Percentiles rank a stretch among this genome's conserved stretches.
These are phyloP conservation scores for Chondrilla cf. caribensis DNA, from an alignment of 37 sponge, comb jelly and placozoan species.

Conservation along the genomic window DNA sequence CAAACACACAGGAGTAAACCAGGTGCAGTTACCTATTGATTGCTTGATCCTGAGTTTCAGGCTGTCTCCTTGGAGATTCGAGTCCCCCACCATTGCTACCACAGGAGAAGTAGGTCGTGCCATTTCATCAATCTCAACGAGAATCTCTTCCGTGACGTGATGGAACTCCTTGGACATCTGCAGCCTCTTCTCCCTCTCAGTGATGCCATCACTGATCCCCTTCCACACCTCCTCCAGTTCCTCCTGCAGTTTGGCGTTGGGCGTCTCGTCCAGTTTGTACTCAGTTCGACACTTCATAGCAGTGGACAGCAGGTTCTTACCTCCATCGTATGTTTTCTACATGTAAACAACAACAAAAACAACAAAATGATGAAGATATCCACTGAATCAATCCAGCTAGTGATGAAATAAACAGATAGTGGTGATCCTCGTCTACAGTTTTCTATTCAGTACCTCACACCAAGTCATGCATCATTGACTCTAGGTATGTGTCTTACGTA, in stretches of 20 bases:
- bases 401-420: too few species aligned
- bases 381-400: too few species aligned
- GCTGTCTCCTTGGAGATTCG: not conserved
- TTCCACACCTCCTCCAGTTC: slow-evolving; percentile 37
- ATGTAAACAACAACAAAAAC: not conserved
- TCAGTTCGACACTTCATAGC: slow-evolving; percentile 42
- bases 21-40: slow-evolving; percentile 10
- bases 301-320: slow-evolving; percentile 50
- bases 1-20: too few species aligned
- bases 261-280: slow-evolving; percentile 10
- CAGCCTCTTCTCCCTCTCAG: slow-evolving; percentile 18
- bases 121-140: not conserved
- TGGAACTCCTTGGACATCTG: slow-evolving; percentile 3
- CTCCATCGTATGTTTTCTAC: slow-evolving; percentile 27
- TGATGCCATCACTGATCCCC: not conserved
- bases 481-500: too few species aligned
- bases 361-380: not conserved
- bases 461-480: too few species aligned
- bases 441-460: too few species aligned
- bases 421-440: too few species aligned
- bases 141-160: not conserved
- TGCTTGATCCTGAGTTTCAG: not conserved
- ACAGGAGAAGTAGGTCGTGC: not conserved
- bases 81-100: not conserved
- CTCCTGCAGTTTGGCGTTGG: slow-evolving; percentile 15